These are phyloP conservation scores for Chloebia gouldiae DNA, from an alignment of 2,113 vertebrate genomes.

Conservation along the genomic window DNA sequence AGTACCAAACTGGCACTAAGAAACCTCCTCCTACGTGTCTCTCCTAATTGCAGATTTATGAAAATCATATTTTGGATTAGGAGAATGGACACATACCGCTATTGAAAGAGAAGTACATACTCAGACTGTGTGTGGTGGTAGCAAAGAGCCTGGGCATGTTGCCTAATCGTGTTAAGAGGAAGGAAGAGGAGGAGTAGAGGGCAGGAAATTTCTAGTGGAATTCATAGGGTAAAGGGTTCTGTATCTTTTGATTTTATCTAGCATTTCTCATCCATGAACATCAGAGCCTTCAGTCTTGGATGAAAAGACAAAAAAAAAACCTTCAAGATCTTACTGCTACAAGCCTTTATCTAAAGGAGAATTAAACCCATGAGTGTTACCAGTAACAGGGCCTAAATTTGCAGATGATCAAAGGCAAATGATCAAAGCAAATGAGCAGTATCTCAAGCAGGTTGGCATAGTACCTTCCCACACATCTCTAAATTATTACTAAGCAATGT, in stretches of 20 bases:
- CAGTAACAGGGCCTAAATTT: neutral
- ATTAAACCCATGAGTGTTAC: conserved; percentile 15
- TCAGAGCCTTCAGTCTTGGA: neutral
- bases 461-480: neutral
- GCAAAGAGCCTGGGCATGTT: neutral
- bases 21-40: neutral
- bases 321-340: neutral
- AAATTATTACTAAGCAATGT: conserved; percentile 18
- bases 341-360: conserved; percentile 9
- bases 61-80: neutral
- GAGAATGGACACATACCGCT: neutral
- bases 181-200: neutral
- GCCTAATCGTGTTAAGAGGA: neutral
- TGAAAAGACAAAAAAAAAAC: neutral
- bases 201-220: neutral
- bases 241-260: neutral
- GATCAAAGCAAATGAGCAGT: conserved; percentile 42
- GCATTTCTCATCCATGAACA: neutral
- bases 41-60: neutral
- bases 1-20: neutral
- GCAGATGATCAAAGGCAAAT: conserved; percentile 46
- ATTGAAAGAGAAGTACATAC: neutral
- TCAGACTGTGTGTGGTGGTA: neutral
- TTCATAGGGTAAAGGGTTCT: neutral
- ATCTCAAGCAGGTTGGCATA: neutral